These are phyloP conservation scores for Oscheius sp. DNA, from an alignment of 2,888 invertebrate genomes.

Conservation along the genomic window DNA sequence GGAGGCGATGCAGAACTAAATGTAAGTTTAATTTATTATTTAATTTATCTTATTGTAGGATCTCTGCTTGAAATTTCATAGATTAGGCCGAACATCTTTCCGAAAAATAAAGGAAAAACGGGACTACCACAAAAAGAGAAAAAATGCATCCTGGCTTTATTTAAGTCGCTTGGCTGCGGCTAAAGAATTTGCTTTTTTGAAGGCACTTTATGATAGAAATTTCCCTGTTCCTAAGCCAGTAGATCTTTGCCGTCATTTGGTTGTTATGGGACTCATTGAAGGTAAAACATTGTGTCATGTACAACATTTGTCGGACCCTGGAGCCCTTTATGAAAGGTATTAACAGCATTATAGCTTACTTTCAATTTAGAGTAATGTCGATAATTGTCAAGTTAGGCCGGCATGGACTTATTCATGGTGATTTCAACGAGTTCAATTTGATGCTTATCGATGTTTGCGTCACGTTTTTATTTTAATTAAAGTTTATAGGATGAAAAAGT, in stretches of 20 bases:
- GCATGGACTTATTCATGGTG: conserved; percentile 96
- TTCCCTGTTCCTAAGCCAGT: conserved; percentile 95
- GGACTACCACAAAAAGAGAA: conserved; percentile 92
- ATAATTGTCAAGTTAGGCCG: conserved; percentile 88
- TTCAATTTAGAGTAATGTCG: conserved; percentile 79
- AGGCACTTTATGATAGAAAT: conserved; percentile 84
- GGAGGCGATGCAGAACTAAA: conserved; percentile 66
- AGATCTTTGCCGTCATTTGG: conserved; percentile 90
- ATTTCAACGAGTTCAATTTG: conserved; percentile 98
- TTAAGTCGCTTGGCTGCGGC: conserved; percentile 89
- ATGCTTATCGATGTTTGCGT: conserved; percentile 76
- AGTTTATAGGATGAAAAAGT: conserved; percentile 77
- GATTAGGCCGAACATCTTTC: conserved; percentile 93
- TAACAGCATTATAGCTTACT: not conserved
- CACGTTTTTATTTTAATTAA: not conserved
- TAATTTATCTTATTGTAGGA: conserved; percentile 80
- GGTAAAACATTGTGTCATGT: conserved; percentile 72
- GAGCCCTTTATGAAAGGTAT: conserved; percentile 82
- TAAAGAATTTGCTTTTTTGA: conserved; percentile 91
- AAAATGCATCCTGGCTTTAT: conserved; percentile 90
- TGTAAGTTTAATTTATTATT: conserved; percentile 28
- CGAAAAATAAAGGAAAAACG: conserved; percentile 92
- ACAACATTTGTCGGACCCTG: conserved; percentile 53
- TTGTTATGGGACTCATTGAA: conserved; percentile 91
- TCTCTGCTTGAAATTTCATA: conserved; percentile 83